Base-by-base conservation (phyloP, 2,113 vertebrate genomes). In the Bagarius yarrelli region DNA sequence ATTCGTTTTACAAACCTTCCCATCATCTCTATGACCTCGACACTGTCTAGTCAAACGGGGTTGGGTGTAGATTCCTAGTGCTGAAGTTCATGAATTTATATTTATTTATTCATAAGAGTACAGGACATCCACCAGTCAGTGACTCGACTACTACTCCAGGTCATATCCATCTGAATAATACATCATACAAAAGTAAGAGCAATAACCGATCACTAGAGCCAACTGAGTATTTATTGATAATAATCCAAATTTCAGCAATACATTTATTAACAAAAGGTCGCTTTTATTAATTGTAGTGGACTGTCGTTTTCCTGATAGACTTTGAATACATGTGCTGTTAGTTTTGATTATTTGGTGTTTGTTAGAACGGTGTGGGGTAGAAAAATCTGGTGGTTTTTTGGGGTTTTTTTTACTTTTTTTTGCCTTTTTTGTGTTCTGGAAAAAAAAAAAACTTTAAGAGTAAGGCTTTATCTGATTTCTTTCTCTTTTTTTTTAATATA, bases 261-360 rank as follows among this genome's bases (percentile, higher is more conserved):
- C 44, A 56, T 80, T 88, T 78, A 59, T 81, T 72, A 85, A 75
- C 69, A 83, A 85, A 78, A 50, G 57, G 53, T 55, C 56, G 34
- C 53, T 83, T 83, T 82, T 79, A 66, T 88, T 88, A 84, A 87
- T 89, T 84, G 86, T 72, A 79, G 80, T 83, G 83, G 87, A 90
- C 89, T 90, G 90, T 90, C 85, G 77, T 86, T 81, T 91, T 93
- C 92, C 93, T 94, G 93, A 90, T 87, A 93, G 92, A 94, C 93
- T 93, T 93, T 91, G 93, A 94, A 94, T 93, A 85, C 89, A 87
- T 91, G 89, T 93, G 87, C 64, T 88, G 85, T 89, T 40, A 82
- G 84, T 88, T 87, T 23, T 76, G 74, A 80, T 87, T 80, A 75
- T 85, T 86, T 85, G 55, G 75, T 78, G 23, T 86, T 84, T 84